Evolutionary conservation across 2,797 vertebrate species (phyloP).

Genomic region (Anisognathus igniventris): DNA sequence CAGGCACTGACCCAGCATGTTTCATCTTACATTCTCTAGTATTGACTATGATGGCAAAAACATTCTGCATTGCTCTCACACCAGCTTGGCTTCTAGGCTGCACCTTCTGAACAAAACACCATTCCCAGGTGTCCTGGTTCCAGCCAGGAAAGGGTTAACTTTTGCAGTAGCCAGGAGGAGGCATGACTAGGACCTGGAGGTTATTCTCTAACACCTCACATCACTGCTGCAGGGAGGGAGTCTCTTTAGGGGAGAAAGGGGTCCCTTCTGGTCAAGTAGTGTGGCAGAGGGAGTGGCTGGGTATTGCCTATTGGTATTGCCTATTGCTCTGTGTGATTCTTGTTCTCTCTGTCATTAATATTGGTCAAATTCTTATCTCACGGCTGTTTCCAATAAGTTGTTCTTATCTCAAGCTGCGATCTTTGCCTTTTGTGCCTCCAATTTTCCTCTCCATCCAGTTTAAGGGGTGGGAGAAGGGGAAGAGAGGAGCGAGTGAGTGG

Average conservation of each 20-base stretch:
- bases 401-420: not conserved
- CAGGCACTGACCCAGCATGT: not conserved
- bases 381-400: not conserved
- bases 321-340: not conserved
- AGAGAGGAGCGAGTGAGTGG: accelerated
- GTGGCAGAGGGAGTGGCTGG: not conserved
- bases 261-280: not conserved
- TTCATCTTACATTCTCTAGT: not conserved
- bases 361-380: not conserved
- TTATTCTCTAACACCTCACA: not conserved
- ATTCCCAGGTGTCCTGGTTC: not conserved
- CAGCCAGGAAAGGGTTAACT: not conserved
- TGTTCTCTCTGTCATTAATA: not conserved
- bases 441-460: not conserved
- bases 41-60: not conserved
- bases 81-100: not conserved
- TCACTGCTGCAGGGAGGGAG: not conserved
- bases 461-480: not conserved
- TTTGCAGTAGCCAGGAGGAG: not conserved
- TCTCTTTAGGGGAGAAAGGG: not conserved
- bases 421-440: not conserved
- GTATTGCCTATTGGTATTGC: accelerated
- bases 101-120: not conserved
- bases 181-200: not conserved
- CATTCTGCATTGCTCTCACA: not conserved